Evolutionary conservation across 2,797 vertebrate genomes (phyloP), one percentile per base, ranked within the genome.

Genomic region (Rhinichthys osculus): DNA sequence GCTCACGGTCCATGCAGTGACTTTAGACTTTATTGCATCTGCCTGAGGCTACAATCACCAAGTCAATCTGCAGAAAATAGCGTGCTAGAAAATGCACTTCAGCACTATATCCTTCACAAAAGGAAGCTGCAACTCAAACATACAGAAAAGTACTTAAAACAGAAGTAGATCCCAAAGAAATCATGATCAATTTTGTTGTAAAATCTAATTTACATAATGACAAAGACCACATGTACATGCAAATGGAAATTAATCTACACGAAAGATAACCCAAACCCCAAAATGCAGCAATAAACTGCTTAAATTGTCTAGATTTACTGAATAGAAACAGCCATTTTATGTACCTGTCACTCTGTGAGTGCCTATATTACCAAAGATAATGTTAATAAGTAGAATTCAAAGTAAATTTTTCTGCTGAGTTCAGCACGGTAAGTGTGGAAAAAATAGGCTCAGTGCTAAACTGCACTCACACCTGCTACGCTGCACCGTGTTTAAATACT

Each of bases 1-100:
- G 50, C 89, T 85, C 72, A 76, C n/a, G 67, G 71, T 42, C 69
- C 78, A 86, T 27, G 27, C 38, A 72, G 42, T 52, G 79, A 81
- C 79, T 72, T 70, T 21, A 72, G 27, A 83, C 85, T 33, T 83
- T 79, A 88, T 72, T 76, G 73, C 54, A 57, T 85, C 44, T 64
- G 78, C 67, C 72, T n/a, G 13, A 71, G 77, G 90, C 87, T 54
- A 66, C 66, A 27, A 62, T 64, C 73, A 33, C 54, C 23, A 62
- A 72, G 64, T 42, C 54, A 73, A 79, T 62, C 69, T 42, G 9
- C 44, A 67, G 59, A 88, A 70, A 44, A 76, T 78, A 74, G 84
- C 77, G 23, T 78, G 38, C 33, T 33, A 42, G 47, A 78, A 69
- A 78, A 85, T 70, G n/a, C 33, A 69, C 42, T 78, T 78, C n/a